Evolutionary conservation across 2,113 vertebrate species (phyloP), one percentile per base, ranked within the genome.

Genomic region (Mirza zaza): DNA sequence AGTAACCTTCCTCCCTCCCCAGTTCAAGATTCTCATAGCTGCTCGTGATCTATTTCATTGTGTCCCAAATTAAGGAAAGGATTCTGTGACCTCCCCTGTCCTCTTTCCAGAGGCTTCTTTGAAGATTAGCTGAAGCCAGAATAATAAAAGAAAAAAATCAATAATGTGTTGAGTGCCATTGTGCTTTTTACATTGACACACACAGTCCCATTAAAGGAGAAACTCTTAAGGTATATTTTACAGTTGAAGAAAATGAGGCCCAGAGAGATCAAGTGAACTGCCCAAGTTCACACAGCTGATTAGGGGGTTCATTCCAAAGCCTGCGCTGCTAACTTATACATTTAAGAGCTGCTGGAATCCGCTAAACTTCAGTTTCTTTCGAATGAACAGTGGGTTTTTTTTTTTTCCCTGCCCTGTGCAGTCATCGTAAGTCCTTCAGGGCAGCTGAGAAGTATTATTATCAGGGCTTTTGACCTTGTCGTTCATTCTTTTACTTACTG

Each of bases 381-480:
- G 2, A 70, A n/a, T 29, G 29, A 86, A 68, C 32, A 39, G 3
- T 73, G 23, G 17, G 50, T 5, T 57, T 50, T 73, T 68, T 67
- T 50, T 45, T 45, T 8, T 45, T 1, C 45, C 50, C 34, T 87
- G 36, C 77, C 55, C n/a, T 89, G 20, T 39, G 23, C n/a, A n/a
- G 34, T 90, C 25, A 75, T 45, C 0, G 2, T 91, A 93, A 87
- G 67, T 96, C 73, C 67, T 93, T 87, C 27, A 76, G 86, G 45
- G 52, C 17, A 76, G 57, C 77, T 89, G 55, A 87, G 63, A 96
- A 92, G 61, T 86, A 70, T 87, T 68, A 95, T 91, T 93, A 91
- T 96, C 92, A 94, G 84, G 81, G 57, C 29, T 87, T 95, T 20
- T 95, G 77, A 80, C 75, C 71, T 94, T 85, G 92, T 73, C 85